Base-by-base conservation (phyloP, 2,888 invertebrate genomes). In the Tinea semifulvella region DNA sequence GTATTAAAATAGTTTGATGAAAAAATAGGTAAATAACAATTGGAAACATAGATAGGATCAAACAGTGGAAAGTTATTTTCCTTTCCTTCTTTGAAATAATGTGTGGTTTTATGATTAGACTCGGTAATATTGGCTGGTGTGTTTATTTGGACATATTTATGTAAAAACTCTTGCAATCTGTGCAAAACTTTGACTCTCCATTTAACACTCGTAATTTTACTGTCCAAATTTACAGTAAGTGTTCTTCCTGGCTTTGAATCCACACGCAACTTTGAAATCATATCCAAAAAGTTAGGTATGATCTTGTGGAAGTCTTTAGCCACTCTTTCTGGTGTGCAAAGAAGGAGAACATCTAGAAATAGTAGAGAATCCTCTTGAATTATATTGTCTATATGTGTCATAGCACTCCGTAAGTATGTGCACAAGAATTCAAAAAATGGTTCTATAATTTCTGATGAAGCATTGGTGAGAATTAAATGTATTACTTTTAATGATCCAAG, bases 281-380 rank as follows among this genome's bases (percentile, higher is more conserved):
- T 88, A 52, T 91, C 89, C 7, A 96, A 74, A 55, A 96, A 92
- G 60, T 90, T 90, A 1, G 88, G 85, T 46, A 96, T 80, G 2
- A 96, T 85, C 64, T 87, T 87, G 45, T 85, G 83, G 46, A 88
- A 86, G 58, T 88, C 85, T 44, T 82, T 70, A 0, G 88, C 85
- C 2, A 94, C 82, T 39, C 92, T 76, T 4, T 66, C 60, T 1
- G 91, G 89, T 44, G 87, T 83, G 53, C 87, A 83, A 28, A 84
- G 75, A 10, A 94, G 66, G n/a, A 95, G 76, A 31, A 89, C 80
- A 59, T 95, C 94, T 13, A 96, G 71, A 51, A 94, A 85, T 1
- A 87, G 61, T 1, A 96, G 73, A 0, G 95, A 91, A 65, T 94
- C 94, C 61, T 92, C 90, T 61, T 94, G 92, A 49, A 96, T 88